Percentiles rank a stretch among this genome's conserved stretches.
Evolutionary conservation across 2,113 vertebrate species (phyloP).

Genomic region (Perca fluviatilis): DNA sequence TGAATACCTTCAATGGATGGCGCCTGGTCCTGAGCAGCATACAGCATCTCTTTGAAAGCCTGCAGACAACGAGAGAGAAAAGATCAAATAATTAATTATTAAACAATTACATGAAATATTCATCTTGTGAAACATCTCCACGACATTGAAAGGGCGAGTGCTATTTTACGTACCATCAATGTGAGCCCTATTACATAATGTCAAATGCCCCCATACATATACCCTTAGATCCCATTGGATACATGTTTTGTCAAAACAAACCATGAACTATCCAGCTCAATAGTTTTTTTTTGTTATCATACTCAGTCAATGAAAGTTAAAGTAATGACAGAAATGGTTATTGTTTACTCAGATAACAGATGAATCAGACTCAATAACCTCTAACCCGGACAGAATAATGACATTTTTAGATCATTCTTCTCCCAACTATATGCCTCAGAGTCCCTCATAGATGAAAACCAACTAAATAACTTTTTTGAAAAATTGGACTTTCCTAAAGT

Average conservation of each 20-base stretch:
- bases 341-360: too few relatives aligned
- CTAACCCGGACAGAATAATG: too few relatives aligned
- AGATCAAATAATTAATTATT: background rate
- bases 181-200: background rate
- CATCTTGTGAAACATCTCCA: background rate
- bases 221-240: background rate
- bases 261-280: background rate
- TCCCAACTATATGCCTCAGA: too few relatives aligned
- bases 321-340: too few relatives aligned
- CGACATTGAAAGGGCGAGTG: background rate
- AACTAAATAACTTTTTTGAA: too few relatives aligned
- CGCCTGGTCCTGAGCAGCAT: conserved; percentile 98
- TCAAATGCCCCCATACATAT: background rate
- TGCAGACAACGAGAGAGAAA: conserved; percentile 64
- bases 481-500: too few relatives aligned
- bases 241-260: background rate
- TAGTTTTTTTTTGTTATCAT: background rate
- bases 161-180: background rate
- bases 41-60: conserved; percentile 99
- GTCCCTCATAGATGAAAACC: too few relatives aligned
- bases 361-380: too few relatives aligned
- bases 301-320: too few relatives aligned
- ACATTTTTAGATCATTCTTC: too few relatives aligned
- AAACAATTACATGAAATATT: background rate
- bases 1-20: conserved; percentile 93